Evolutionary conservation across 2,797 vertebrate genomes (phyloP).

Genomic region (Halcyon smyrnensis): DNA sequence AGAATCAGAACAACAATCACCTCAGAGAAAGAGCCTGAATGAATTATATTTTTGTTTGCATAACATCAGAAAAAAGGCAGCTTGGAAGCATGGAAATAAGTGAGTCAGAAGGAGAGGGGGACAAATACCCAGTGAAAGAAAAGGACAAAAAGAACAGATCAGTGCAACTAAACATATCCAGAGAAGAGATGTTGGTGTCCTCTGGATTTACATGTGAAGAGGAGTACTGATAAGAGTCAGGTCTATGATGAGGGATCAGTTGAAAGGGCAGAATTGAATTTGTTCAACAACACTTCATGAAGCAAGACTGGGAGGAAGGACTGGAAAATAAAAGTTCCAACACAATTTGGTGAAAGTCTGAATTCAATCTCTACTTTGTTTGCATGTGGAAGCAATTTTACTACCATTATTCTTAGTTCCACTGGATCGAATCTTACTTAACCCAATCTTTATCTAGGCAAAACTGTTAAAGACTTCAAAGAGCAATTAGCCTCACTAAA

Average conservation of each 20-base stretch:
- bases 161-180: not conserved
- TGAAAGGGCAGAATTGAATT: not conserved
- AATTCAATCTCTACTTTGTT: not conserved
- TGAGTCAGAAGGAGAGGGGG: fast-evolving
- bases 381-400: not conserved
- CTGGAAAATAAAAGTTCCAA: not conserved
- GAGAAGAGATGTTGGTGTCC: not conserved
- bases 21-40: not conserved
- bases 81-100: not conserved
- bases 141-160: not conserved
- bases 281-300: not conserved
- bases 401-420: not conserved
- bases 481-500: not conserved
- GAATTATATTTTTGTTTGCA: not conserved
- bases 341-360: not conserved
- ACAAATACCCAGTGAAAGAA: not conserved
- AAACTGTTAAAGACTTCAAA: not conserved
- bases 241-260: not conserved
- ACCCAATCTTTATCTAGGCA: not conserved
- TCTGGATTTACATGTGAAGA: not conserved
- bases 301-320: not conserved
- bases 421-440: not conserved
- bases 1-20: not conserved
- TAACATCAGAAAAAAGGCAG: not conserved
- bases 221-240: not conserved